These are phyloP conservation scores for Pseudorectes ferrugineus DNA, from an alignment of 2,113 vertebrate species.

Conservation along the genomic window DNA sequence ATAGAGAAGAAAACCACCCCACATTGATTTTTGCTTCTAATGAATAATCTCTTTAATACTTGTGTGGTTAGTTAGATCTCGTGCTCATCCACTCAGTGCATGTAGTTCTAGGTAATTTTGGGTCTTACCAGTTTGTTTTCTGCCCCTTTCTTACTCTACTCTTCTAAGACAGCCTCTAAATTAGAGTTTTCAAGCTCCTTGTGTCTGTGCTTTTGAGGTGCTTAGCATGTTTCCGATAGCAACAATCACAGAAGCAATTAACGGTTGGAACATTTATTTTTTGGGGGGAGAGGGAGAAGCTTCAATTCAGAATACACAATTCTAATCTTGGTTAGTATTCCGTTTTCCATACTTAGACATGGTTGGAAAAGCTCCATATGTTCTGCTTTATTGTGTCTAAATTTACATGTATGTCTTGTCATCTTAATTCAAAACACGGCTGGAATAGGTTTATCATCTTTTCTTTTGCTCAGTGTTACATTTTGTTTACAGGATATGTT, in stretches of 20 bases:
- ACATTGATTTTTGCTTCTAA: slow-evolving; percentile 63
- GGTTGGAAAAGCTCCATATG: background rate
- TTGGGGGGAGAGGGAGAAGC: background rate
- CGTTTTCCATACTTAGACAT: background rate
- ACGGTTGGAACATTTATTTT: background rate
- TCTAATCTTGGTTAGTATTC: background rate
- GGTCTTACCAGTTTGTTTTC: background rate
- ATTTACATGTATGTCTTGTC: background rate
- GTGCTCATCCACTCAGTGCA: background rate
- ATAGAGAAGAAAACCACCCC: slow-evolving; percentile 17
- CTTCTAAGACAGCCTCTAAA: background rate
- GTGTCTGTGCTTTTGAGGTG: background rate
- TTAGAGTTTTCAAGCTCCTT: background rate
- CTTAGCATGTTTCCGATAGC: background rate
- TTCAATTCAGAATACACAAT: background rate
- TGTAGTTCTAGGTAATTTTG: background rate
- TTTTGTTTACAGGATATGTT: background rate
- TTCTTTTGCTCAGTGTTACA: background rate
- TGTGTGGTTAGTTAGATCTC: slow-evolving; percentile 7
- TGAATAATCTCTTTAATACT: slow-evolving; percentile 58
- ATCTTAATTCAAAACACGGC: background rate
- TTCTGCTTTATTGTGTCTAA: background rate
- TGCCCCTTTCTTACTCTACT: background rate
- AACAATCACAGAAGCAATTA: background rate
- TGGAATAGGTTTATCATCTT: background rate